Evolutionary conservation across 2,113 vertebrate species (phyloP), one percentile per base, ranked within the genome.

Genomic region (Leucopsar rothschildi): DNA sequence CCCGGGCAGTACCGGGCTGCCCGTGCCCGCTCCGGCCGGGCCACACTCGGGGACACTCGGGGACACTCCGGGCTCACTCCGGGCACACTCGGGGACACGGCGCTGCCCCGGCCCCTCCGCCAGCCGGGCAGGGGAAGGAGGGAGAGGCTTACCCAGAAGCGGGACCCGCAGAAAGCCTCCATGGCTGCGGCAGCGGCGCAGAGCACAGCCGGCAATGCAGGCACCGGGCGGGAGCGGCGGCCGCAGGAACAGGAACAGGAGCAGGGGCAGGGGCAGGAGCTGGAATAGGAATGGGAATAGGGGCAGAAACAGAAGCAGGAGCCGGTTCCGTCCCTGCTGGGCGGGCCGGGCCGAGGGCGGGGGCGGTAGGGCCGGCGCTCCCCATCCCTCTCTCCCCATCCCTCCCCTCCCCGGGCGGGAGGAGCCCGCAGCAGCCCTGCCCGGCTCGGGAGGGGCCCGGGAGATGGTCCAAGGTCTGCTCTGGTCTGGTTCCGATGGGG

Each of bases 121-220:
- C 3, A 19, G 71, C 40, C 40, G 10, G 23, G 10, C 6, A 12
- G 8, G 17, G 37, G 24, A 35, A 10, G 12, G 50, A 28, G 9
- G 50, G 28, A 40, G 15, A 49, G 25, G 60, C 96, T 97, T 92
- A 97, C 96, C 96, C 96, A 97, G 60, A 97, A 96, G 40, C 59
- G 91, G 42, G 95, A 96, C 49, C 96, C 96, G 68, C 96, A 97
- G 75, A 97, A 95, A 17, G 35, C 28, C 45, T 97, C 96, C 96
- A 97, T 97, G 7, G 47, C 75, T n/a, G 27, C 29, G 11, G 50
- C 64, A 6, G 18, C 15, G 9, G 15, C 35, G 7, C 57, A 0
- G 21, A 68, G 5, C 68, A 33, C 7, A 53, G 17, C 59, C 29
- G 33, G 27, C 45, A 10, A 37, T 22, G 8, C 56, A n/a, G 45